phyloP scores from a whole-genome alignment of 2,797 vertebrate genomes.

The Psittacula derbiana region DNA sequence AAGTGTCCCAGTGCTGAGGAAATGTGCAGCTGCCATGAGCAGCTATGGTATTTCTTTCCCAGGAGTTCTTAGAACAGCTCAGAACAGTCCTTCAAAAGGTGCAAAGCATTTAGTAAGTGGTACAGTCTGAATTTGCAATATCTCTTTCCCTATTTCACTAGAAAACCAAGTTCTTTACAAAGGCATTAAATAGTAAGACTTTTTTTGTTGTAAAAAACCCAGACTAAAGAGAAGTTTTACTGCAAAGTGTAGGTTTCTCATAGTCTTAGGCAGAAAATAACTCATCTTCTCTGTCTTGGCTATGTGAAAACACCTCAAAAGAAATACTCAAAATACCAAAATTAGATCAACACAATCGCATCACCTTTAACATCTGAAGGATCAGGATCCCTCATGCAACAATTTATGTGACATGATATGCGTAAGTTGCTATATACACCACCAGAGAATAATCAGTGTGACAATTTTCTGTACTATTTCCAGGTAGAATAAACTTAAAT shows the following conservation, averaged over 20 bases:
- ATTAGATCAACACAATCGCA: neutral
- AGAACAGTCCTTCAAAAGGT: neutral
- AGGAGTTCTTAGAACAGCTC: neutral
- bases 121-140: rapidly evolving
- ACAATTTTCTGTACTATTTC: neutral
- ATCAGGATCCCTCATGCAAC: neutral
- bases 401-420: neutral
- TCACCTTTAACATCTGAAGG: neutral
- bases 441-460: neutral
- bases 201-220: neutral
- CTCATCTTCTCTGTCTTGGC: neutral
- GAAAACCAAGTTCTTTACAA: neutral
- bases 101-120: neutral
- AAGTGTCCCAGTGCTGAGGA: neutral
- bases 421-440: neutral
- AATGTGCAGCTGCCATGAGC: rapidly evolving
- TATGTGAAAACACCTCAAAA: neutral
- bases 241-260: neutral
- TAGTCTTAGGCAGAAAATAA: neutral
- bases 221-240: neutral
- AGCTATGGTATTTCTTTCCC: neutral
- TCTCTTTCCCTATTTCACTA: neutral
- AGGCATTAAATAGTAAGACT: neutral
- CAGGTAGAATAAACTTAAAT: neutral
- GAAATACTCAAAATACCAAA: neutral